Base-by-base conservation (phyloP, 1,140 invertebrate species). In the Lordiphosa collinella region DNA sequence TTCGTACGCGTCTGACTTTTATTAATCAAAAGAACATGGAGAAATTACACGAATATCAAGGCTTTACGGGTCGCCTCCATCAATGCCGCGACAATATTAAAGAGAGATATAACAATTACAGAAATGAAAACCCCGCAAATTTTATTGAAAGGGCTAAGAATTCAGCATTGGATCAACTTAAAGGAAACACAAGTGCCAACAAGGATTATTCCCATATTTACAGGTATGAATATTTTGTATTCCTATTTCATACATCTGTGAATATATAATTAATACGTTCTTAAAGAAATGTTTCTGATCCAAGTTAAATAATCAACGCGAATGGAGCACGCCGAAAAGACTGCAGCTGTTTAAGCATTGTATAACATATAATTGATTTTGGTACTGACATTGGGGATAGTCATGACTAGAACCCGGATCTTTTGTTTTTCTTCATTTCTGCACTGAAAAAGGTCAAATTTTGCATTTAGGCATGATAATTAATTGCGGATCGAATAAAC, bases 31-130 rank as follows among this genome's bases (percentile, higher is more conserved):
- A 2, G 3, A 57, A 34, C 91, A 92, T 92, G 68, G 94, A 95
- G 55, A 96, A 96, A 88, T 89, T 96, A 48, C 91, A 95, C 71
- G 93, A 95, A 59, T 96, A 96, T 80, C 92, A 95, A 72, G 94
- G 94, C 5, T 86, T 93, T 18, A 80, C 92, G 0, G 95, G 94
- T n/a, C 90, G 93, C 22, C 82, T 93, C n/a, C 94, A 96, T 75
- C 89, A 90, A 16, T 89, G 91, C 44, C 90, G 93, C 22, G 94
- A 95, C 25, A 90, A 90, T 36, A 88, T 92, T 12, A 91, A 90
- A 49, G 92, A 93, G 73, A 90, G 90, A 66, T 93, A 91, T 90
- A 72, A 89, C 3, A 79, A 85, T 7, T 93, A 91, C 89, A 92
- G 91, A 48, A 92, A 94, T 47, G 84, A 90, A 60, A 75, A 91